Evolutionary conservation across 2,113 vertebrate species (phyloP).

Genomic region (Bubo blakistoni): DNA sequence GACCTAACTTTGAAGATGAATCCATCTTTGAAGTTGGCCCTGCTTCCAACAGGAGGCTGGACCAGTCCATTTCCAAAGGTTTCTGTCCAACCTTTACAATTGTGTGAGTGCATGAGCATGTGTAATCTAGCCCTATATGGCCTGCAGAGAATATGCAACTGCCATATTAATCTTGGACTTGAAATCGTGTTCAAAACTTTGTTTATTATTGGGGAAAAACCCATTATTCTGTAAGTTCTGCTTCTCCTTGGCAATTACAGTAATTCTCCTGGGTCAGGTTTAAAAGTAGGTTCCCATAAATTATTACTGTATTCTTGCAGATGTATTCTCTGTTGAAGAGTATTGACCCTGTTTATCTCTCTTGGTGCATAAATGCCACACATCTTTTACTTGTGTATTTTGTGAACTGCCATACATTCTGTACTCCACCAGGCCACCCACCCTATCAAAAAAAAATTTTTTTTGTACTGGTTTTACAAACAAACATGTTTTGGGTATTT

Average conservation of each 20-base stretch:
- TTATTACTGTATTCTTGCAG: neutral
- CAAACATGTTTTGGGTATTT: neutral
- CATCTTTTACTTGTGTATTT: neutral
- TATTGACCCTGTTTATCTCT: neutral
- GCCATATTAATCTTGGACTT: neutral
- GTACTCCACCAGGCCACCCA: neutral
- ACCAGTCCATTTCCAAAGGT: neutral
- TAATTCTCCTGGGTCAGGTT: neutral
- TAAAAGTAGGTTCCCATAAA: neutral
- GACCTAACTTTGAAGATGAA: neutral
- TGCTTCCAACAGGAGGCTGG: neutral
- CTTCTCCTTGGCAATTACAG: neutral
- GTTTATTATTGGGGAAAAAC: neutral
- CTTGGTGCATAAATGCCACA: neutral
- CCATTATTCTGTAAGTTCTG: neutral
- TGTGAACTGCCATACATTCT: neutral
- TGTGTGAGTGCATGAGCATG: neutral
- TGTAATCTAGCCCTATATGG: neutral
- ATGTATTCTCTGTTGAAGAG: neutral
- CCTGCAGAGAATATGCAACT: neutral
- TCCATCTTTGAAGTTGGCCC: neutral
- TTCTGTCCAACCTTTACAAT: neutral
- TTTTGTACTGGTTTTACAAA: neutral
- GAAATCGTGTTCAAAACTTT: neutral
- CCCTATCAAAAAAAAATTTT: rapidly evolving